phyloP scores from a whole-genome alignment of 1,140 invertebrate species.

The Homalodisca vitripennis region DNA sequence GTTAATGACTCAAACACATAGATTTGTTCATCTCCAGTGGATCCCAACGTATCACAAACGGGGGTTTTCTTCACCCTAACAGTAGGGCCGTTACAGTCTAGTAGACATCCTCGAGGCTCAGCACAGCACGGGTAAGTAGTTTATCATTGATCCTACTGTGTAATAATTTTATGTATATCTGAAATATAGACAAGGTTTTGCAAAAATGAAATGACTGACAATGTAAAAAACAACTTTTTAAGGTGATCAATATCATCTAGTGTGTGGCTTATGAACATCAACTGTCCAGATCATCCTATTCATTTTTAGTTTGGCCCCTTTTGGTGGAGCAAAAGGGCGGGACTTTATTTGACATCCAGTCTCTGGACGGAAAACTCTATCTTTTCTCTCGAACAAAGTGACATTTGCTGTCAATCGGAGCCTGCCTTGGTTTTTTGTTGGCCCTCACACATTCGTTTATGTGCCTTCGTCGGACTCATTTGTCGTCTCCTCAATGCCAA shows the following conservation, averaged over 20 bases:
- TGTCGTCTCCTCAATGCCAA: slow-evolving; percentile 69
- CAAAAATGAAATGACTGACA: neutral
- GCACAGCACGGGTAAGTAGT: slow-evolving; percentile 56
- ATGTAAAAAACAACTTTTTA: slow-evolving; percentile 44
- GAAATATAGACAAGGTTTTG: no score
- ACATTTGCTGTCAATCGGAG: slow-evolving; percentile 72
- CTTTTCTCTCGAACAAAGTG: slow-evolving; percentile 92
- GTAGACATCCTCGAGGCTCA: slow-evolving; percentile 54
- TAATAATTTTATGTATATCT: neutral
- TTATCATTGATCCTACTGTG: neutral
- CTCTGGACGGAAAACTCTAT: slow-evolving; percentile 77
- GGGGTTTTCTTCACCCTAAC: slow-evolving; percentile 67
- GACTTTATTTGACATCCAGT: slow-evolving; percentile 87
- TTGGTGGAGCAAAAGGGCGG: slow-evolving; percentile 72
- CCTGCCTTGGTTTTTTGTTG: slow-evolving; percentile 72
- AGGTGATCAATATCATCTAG: slow-evolving; percentile 62
- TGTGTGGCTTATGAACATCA: slow-evolving; percentile 64
- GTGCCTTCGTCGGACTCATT: slow-evolving; percentile 76
- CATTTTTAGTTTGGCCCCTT: slow-evolving; percentile 73
- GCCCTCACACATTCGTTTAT: slow-evolving; percentile 75
- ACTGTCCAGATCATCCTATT: slow-evolving; percentile 61
- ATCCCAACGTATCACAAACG: slow-evolving; percentile 61
- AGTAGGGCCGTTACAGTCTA: slow-evolving; percentile 63
- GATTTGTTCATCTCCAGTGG: slow-evolving; percentile 56
- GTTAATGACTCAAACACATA: no score